Evolutionary conservation across 2,797 vertebrate species (phyloP).

Genomic region (Nasua narica): DNA sequence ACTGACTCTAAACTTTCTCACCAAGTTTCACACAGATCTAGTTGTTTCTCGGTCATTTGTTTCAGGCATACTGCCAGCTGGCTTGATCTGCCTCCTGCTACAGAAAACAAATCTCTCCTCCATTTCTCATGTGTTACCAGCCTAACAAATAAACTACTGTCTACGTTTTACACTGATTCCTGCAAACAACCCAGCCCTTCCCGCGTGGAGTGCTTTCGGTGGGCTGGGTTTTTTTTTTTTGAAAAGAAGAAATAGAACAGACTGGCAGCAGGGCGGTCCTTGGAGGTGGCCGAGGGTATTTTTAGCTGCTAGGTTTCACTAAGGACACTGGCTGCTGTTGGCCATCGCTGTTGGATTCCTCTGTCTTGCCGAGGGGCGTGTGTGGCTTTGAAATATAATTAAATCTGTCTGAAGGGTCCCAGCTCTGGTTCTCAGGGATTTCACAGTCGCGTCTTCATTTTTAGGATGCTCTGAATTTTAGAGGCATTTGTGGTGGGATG

Average conservation of each 20-base stretch:
- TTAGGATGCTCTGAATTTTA: neutral
- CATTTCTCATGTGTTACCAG: constrained; percentile 54
- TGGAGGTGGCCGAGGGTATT: neutral
- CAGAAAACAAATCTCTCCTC: constrained; percentile 67
- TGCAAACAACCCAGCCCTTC: neutral
- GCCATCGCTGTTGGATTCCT: neutral
- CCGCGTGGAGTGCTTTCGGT: neutral
- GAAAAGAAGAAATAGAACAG: neutral
- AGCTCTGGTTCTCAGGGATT: neutral
- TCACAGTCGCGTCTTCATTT: neutral
- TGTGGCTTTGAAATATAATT: constrained; percentile 37
- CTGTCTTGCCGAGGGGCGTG: neutral
- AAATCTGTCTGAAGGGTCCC: neutral
- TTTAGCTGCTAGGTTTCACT: constrained; percentile 34
- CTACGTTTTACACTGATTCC: constrained; percentile 6
- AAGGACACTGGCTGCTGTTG: neutral
- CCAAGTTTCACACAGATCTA: constrained; percentile 60
- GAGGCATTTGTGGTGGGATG: neutral
- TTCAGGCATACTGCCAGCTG: constrained; percentile 58
- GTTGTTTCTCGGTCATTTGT: constrained; percentile 61
- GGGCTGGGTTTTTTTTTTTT: neutral
- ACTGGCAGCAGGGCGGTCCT: neutral
- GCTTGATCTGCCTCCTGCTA: constrained; percentile 47
- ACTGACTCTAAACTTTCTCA: constrained; percentile 38
- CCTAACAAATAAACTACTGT: constrained; percentile 70